Base-by-base conservation (phyloP, 1,140 invertebrate species). In the Drosophila lowei region DNA sequence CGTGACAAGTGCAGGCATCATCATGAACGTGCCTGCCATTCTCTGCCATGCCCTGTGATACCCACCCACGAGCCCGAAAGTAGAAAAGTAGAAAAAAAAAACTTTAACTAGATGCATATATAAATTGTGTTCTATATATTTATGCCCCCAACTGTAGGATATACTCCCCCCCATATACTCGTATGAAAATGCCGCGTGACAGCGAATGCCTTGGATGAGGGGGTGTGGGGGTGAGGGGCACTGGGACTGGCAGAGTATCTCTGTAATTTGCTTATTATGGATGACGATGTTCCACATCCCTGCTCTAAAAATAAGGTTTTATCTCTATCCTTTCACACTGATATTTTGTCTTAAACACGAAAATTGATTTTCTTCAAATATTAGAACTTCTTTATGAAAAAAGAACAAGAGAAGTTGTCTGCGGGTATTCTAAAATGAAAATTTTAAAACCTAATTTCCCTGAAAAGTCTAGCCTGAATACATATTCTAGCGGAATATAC, bases 41-140 rank as follows among this genome's bases (percentile, higher is more conserved):
- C 47, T 63, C 38, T 38, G 11, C 34, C 34, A 44, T 38, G 28
- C 34, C 30, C 15, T 6, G 2, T 5, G 34, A 13, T 11, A 3
- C 9, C 3, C 23, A 1, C 41, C 54, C 23, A 3, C 21, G 4
- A 34, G 7, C 48, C 46, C 54, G 48, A 23, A 64, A 58, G 49
- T 62, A 56, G 25, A 58, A 70, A 75, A 60, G 42, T 61, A 56
- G 49, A 67, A 56, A 30, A 63, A 70, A 75, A 61, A 46, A 65
- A 60, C 70, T 74, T 83, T 83, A 84, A 83, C 72, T 83, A 83
- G 79, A 83, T 83, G 79, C 79, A 83, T 63, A 79, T 72, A 83
- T 77, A 84, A 85, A 84, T 79, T 85, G 76, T 66, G 71, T 78
- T 85, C 80, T 79, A 84, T 79, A 84, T 84, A 84, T 84, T 84